These are phyloP conservation scores for Lineus longissimus DNA, from an alignment of 1,140 invertebrate species.

Conservation along the genomic window DNA sequence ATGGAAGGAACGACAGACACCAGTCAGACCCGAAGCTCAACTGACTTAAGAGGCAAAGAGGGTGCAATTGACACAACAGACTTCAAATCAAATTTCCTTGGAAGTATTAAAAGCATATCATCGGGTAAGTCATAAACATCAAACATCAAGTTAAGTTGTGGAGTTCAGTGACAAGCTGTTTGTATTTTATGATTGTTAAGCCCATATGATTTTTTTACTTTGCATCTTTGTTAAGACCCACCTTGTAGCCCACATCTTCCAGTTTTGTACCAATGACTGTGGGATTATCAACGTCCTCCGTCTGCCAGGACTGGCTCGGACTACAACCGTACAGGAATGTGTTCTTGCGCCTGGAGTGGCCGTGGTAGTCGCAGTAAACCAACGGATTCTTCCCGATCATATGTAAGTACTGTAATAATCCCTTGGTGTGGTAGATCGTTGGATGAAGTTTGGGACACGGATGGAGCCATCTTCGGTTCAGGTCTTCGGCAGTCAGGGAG, in stretches of 20 bases:
- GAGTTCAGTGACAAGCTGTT: too few relatives aligned
- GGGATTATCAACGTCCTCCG: constrained; percentile 47
- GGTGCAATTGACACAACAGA: too few relatives aligned
- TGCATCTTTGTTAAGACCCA: too few relatives aligned
- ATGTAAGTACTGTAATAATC: constrained; percentile 46
- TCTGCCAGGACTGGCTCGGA: constrained; percentile 51
- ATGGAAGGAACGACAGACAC: too few relatives aligned
- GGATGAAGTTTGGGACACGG: constrained; percentile 75
- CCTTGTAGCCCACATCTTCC: constrained; percentile 53
- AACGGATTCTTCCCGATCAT: constrained; percentile 42
- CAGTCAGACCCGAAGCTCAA: too few relatives aligned
- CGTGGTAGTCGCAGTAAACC: constrained; percentile 88
- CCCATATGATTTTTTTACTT: too few relatives aligned
- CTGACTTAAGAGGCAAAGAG: too few relatives aligned
- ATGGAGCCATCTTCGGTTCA: constrained; percentile 75
- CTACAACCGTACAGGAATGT: constrained; percentile 86
- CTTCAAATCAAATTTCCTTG: too few relatives aligned
- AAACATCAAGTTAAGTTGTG: too few relatives aligned
- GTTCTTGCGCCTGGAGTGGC: constrained; percentile 83
- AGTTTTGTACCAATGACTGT: constrained; percentile 36
- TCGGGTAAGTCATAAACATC: too few relatives aligned
- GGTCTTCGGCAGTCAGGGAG: constrained; percentile 73
- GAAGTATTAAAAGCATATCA: too few relatives aligned
- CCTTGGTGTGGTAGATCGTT: constrained; percentile 90
- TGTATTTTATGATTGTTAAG: too few relatives aligned